A percentile compares a stretch with the other conserved stretches of the same genome.
Evolutionary conservation across 2,797 vertebrate species (phyloP).

Genomic region (Aratinga solstitialis): DNA sequence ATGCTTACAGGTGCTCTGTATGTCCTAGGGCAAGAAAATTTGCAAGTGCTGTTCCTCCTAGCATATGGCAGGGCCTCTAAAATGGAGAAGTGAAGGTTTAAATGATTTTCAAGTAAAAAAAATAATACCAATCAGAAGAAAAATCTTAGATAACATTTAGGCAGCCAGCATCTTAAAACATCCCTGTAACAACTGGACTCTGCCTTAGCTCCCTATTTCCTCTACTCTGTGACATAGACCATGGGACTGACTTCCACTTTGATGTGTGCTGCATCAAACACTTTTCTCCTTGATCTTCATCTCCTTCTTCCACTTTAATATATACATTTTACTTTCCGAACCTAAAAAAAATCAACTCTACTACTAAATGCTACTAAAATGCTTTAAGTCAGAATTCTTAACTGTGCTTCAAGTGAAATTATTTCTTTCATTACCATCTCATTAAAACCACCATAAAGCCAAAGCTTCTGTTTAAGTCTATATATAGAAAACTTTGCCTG

Average conservation of each 20-base stretch:
- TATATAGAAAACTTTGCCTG: not conserved
- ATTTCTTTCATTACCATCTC: constrained; percentile 4
- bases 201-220: not conserved
- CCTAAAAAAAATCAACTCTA: constrained; percentile 47
- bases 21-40: not conserved
- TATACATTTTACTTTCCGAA: constrained; percentile 4
- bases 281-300: constrained; percentile 37
- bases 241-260: not conserved
- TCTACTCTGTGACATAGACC: not conserved
- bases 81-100: not conserved
- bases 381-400: constrained; percentile 37
- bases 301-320: constrained; percentile 7
- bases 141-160: not conserved
- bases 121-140: not conserved
- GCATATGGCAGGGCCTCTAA: not conserved
- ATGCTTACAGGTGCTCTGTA: not conserved
- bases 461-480: constrained; percentile 27
- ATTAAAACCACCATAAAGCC: constrained; percentile 27
- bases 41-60: not conserved
- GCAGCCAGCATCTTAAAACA: not conserved
- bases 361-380: not conserved
- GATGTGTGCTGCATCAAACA: not conserved
- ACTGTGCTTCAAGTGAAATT: not conserved
- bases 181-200: not conserved
- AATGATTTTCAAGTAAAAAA: not conserved